Base-by-base conservation (phyloP, 2,888 invertebrate species). In the Eristalis tenax region DNA sequence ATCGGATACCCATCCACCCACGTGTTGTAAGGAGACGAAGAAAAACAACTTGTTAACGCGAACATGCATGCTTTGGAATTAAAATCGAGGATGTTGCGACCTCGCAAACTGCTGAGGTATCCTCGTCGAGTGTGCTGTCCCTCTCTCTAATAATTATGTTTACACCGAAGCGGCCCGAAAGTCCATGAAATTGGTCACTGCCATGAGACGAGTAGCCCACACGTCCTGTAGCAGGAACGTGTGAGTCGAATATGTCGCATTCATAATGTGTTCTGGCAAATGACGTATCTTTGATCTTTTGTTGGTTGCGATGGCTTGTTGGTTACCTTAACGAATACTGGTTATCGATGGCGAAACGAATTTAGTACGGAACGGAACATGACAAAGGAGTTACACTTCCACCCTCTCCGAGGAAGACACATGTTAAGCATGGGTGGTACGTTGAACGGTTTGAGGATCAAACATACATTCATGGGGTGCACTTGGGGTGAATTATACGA, bases 11-110 rank as follows among this genome's bases (percentile, higher is more conserved):
- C 81, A 84, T 85, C 83, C 87, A 83, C 87, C 87, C 87, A 87
- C 87, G 87, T 79, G 76, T 73, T 83, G 87, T 80, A 87, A 83
- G 71, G 87, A 87, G 83, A 64, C 75, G 65, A 68, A 68, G 71
- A 66, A 74, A 80, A 89, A 91, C 91, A 91, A 91, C 91, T 91
- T 91, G 91, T 91, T 91, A 91, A 91, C 90, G 89, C 90, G 90
- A 90, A 91, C 91, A 91, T 91, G 91, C 90, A 80, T 87, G 76
- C 79, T 83, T 87, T 71, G 56, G 83, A 83, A 83, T 83, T 80
- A 83, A 83, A 87, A 73, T 83, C 76, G 68, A 79, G 68, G 75
- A 87, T 79, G 83, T 80, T 83, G 71, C 71, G 83, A 76, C 83
- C 83, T 76, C 78, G 66, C 77, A 76, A 69, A 43, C 70, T 35